Percentiles rank a stretch among this genome's conserved stretches.
Conservation (phyloP, 2,888 invertebrate genomes). For the Nasonovia ribisnigri region DNA sequence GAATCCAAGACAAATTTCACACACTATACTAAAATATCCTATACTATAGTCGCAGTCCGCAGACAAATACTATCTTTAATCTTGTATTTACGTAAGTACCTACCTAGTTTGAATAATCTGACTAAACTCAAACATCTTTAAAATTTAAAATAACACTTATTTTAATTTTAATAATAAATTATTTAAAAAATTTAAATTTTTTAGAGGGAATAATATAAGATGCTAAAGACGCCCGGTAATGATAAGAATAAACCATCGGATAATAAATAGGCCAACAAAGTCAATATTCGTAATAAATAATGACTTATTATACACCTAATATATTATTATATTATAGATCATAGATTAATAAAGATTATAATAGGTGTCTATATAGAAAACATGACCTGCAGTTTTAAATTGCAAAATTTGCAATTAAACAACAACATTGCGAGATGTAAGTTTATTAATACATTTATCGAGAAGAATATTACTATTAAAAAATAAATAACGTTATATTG, state of each 20-base stretch:
- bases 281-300: not conserved
- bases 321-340: not conserved
- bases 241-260: not conserved
- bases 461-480: no score
- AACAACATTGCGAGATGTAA: not conserved
- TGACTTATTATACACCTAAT: not conserved
- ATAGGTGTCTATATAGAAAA: not conserved
- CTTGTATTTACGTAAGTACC: not conserved
- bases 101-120: not conserved
- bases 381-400: not conserved
- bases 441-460: no score
- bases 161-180: not conserved
- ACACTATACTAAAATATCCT: no score
- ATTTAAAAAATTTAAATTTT: not conserved
- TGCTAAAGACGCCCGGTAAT: not conserved
- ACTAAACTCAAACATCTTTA: not conserved
- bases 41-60: no score
- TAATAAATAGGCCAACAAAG: not conserved
- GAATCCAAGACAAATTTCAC: no score
- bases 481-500: no score
- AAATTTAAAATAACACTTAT: not conserved
- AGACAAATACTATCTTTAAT: not conserved
- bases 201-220: not conserved
- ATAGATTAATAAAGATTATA: no score
- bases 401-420: not conserved